A percentile compares a stretch with the other conserved stretches of the same genome.
These are phyloP conservation scores for Agrochola litura DNA, from an alignment of 2,888 invertebrate species.

Conservation along the genomic window DNA sequence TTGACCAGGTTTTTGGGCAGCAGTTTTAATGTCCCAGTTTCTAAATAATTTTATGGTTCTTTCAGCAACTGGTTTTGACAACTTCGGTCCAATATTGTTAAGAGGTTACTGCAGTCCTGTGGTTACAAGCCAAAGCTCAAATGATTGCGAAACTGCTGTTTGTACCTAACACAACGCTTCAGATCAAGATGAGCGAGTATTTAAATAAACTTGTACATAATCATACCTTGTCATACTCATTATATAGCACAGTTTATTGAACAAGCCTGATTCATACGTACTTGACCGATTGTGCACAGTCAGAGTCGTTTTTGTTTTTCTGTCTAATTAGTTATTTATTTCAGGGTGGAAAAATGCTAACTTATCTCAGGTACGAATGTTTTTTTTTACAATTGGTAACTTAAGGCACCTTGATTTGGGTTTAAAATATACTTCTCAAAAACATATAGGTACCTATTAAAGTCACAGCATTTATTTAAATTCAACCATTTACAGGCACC, in stretches of 20 bases:
- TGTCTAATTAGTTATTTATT: not conserved
- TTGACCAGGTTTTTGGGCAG: not conserved
- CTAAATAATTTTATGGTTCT: not conserved
- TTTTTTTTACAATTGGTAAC: not conserved
- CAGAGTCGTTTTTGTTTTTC: not conserved
- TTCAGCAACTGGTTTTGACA: constrained; percentile 7
- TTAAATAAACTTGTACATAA: constrained; percentile 35
- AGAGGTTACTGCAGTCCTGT: not conserved
- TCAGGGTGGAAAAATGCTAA: not conserved
- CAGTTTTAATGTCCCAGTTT: not conserved
- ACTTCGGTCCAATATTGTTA: not conserved
- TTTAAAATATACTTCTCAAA: not conserved
- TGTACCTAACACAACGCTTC: constrained; percentile 2
- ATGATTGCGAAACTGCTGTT: not conserved
- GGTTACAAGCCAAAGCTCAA: not conserved
- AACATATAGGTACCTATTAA: too few relatives aligned
- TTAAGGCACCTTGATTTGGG: not conserved
- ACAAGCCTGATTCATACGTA: constrained; percentile 20
- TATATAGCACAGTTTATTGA: constrained; percentile 25
- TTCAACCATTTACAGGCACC: not conserved
- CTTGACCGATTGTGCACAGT: constrained; percentile 10
- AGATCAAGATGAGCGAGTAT: constrained; percentile 54
- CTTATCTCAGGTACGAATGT: not conserved
- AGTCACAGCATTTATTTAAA: too few relatives aligned
- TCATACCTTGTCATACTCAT: constrained; percentile 14